Base-by-base conservation (phyloP, 2,113 vertebrate genomes). In the Climacteris rufus region DNA sequence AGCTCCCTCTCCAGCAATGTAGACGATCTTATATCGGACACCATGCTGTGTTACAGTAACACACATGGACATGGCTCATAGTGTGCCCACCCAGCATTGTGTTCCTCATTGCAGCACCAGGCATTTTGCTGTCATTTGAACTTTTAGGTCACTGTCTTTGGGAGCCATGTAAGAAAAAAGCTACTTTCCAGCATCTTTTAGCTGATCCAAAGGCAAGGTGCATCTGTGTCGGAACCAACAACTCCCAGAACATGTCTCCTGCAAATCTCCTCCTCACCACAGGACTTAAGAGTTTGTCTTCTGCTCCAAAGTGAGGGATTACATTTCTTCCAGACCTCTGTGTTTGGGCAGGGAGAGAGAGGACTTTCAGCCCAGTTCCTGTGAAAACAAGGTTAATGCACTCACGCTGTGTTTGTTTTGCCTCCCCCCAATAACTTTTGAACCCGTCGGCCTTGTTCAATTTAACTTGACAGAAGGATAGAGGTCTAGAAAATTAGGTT, bases 401-500 rank as follows among this genome's bases (percentile, higher is more conserved):
- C 64, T 74, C 78, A 76, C 0, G 15, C 56, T 83, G 85, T 77
- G 89, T 93, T 95, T 95, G 53, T 86, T 95, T 94, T 81, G 64
- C 72, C 85, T 93, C 35, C 68, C 8, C 60, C 47, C 54, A 93
- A 53, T 28, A 86, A 93, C 89, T 93, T 96, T 59, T 81, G 91
- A 97, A 94, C 89, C 49, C 0, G 1, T 71, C 2, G 3, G 86
- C 60, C 76, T 89, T 81, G 64, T 92, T 94, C 91, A 90, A 56
- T 86, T 94, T 37, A 84, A 77, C 33, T 50, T 80, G 86, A 92
- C 86, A 89, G 86, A 90, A 95, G 61, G 78, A 66, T 37, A 79
- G 85, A 90, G 30, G 47, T 83, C 90, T 81, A 44, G 45, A 66
- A 93, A 92, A 83, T 53, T 57, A 69, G 50, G 35, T 80, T 92